Conservation (phyloP, 2,797 vertebrate genomes). For the Avahi laniger region DNA sequence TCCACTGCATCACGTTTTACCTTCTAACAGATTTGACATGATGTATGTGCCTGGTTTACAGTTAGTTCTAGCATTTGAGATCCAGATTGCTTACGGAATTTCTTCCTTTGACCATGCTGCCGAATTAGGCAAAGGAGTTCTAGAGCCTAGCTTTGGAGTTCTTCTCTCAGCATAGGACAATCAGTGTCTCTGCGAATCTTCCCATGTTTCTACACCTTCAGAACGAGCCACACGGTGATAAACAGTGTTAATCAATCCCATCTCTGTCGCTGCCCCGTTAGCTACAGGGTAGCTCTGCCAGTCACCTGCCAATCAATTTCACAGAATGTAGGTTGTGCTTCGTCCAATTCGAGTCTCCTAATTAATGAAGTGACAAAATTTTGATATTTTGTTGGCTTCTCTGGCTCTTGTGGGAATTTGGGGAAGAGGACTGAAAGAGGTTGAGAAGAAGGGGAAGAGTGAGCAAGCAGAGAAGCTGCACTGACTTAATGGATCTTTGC, state of each 20-base stretch:
- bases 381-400: conserved; percentile 76
- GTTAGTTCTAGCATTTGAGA: not conserved
- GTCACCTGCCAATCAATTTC: conserved; percentile 75
- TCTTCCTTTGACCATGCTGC: not conserved
- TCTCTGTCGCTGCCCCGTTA: conserved; percentile 65
- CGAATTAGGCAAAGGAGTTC: not conserved
- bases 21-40: not conserved
- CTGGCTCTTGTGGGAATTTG: conserved; percentile 56
- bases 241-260: conserved; percentile 50
- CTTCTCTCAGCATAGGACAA: not conserved
- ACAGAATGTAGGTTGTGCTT: conserved; percentile 66
- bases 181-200: not conserved
- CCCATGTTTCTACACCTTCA: not conserved
- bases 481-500: not conserved
- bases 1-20: not conserved
- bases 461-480: not conserved
- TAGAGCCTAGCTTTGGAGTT: not conserved
- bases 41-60: not conserved
- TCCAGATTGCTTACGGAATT: not conserved
- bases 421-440: conserved; percentile 16
- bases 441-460: conserved; percentile 9
- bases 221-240: conserved; percentile 12
- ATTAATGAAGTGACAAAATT: conserved; percentile 77
- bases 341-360: conserved; percentile 70
- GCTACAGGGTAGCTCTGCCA: conserved; percentile 70